Evolutionary conservation across 1,140 invertebrate species (phyloP).

Genomic region (Pygmarrhopalites habei): DNA sequence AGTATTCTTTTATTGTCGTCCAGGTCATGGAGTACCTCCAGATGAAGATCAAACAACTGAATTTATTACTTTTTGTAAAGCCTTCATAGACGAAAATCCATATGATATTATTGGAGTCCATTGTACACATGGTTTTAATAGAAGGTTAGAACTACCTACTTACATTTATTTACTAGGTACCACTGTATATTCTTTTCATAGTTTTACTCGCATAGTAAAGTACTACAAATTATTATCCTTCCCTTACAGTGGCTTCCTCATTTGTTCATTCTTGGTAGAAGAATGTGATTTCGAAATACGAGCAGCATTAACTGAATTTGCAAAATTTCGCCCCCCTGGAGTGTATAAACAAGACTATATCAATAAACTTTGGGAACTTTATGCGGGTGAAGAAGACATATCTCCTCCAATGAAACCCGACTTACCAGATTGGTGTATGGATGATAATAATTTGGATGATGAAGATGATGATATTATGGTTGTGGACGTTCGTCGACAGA

Average conservation of each 20-base stretch:
- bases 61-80: conserved; percentile 70
- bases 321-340: conserved; percentile 53
- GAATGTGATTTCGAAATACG: conserved; percentile 67
- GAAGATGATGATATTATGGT: too few species aligned
- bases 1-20: too few species aligned
- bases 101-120: conserved; percentile 80
- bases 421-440: conserved; percentile 74
- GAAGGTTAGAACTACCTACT: too few species aligned
- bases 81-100: conserved; percentile 69
- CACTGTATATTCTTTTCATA: too few species aligned
- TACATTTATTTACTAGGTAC: too few species aligned
- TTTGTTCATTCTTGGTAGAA: conserved; percentile 83
- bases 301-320: conserved; percentile 69
- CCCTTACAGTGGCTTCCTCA: conserved; percentile 88
- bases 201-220: too few species aligned
- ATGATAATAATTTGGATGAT: conserved; percentile 36
- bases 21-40: conserved; percentile 71
- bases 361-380: conserved; percentile 55
- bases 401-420: conserved; percentile 57
- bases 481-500: too few species aligned
- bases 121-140: conserved; percentile 98
- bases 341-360: conserved; percentile 66
- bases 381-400: conserved; percentile 60
- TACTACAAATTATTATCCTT: too few species aligned
- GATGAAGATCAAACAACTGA: conserved; percentile 63